Conservation (phyloP, 2,888 invertebrate species). For the Tachina grossa region DNA sequence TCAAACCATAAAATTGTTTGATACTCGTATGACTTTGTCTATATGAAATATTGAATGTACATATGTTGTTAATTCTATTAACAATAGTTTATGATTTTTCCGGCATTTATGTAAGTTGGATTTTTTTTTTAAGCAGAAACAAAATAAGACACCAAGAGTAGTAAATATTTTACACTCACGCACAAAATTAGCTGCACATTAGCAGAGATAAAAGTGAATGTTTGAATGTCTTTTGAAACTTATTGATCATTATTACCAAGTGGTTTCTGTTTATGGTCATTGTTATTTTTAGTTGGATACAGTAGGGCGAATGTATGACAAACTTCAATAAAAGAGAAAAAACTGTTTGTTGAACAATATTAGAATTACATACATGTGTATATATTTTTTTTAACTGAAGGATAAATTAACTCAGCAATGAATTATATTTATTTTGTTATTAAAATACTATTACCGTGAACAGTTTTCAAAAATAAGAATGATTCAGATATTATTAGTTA, state of each 20-base stretch:
- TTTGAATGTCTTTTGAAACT: slow-evolving; percentile 36
- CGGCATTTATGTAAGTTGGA: slow-evolving; percentile 65
- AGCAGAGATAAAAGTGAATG: not conserved
- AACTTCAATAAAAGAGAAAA: no score
- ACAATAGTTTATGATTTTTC: slow-evolving; percentile 71
- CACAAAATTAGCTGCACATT: slow-evolving; percentile 31
- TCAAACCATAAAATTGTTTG: slow-evolving; percentile 51
- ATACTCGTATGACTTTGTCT: slow-evolving; percentile 47
- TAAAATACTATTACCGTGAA: no score
- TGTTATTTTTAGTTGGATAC: slow-evolving; percentile 5
- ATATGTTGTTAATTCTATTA: slow-evolving; percentile 57
- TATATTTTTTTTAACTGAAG: no score
- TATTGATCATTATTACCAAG: slow-evolving; percentile 41
- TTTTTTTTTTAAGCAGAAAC: slow-evolving; percentile 5
- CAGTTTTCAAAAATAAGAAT: no score
- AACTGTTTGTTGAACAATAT: no score
- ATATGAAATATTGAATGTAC: slow-evolving; percentile 21
- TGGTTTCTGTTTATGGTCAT: slow-evolving; percentile 36
- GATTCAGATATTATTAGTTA: no score
- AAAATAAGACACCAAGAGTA: slow-evolving; percentile 7
- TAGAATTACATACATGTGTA: no score
- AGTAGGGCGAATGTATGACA: not conserved
- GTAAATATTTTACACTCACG: slow-evolving; percentile 38
- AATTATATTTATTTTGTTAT: no score
- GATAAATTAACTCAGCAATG: no score